These are phyloP conservation scores for Dasypogon diadema DNA, from an alignment of 2,888 invertebrate genomes.

Conservation along the genomic window DNA sequence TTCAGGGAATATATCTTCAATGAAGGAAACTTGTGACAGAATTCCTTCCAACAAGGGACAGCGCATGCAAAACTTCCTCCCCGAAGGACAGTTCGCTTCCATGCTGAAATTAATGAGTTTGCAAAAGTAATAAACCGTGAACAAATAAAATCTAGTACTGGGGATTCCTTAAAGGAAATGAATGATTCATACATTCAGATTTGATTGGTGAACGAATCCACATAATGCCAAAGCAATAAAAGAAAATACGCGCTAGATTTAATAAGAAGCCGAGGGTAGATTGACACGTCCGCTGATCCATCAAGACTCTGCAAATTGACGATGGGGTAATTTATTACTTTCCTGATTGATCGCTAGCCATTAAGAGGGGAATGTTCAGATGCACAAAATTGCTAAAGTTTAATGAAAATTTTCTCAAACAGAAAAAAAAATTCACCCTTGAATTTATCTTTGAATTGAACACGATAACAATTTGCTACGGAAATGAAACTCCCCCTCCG, in stretches of 20 bases:
- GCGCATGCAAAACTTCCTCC: no score
- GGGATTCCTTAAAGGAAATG: not conserved
- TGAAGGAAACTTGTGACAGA: no score
- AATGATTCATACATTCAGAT: conserved; percentile 11
- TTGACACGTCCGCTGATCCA: conserved; percentile 16
- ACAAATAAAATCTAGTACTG: not conserved
- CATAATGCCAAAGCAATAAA: conserved; percentile 4
- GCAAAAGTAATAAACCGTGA: not conserved
- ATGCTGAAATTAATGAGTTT: conserved; percentile 3
- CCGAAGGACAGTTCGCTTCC: not conserved
- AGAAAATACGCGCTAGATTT: not conserved
- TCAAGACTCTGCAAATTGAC: not conserved
- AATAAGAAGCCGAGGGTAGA: not conserved
- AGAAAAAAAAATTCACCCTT: not conserved
- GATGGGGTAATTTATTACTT: conserved; percentile 4
- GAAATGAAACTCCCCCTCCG: no score
- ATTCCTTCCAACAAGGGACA: not conserved
- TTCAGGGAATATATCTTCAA: no score
- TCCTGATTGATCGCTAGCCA: conserved; percentile 17
- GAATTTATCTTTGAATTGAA: conserved; percentile 10
- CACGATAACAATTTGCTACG: not conserved
- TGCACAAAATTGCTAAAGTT: conserved; percentile 28
- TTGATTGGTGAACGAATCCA: conserved; percentile 6
- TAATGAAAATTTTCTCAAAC: conserved; percentile 16
- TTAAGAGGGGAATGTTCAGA: not conserved